Base-by-base conservation (phyloP, 2,113 vertebrate species). In the Phrynocephalus versicolor region DNA sequence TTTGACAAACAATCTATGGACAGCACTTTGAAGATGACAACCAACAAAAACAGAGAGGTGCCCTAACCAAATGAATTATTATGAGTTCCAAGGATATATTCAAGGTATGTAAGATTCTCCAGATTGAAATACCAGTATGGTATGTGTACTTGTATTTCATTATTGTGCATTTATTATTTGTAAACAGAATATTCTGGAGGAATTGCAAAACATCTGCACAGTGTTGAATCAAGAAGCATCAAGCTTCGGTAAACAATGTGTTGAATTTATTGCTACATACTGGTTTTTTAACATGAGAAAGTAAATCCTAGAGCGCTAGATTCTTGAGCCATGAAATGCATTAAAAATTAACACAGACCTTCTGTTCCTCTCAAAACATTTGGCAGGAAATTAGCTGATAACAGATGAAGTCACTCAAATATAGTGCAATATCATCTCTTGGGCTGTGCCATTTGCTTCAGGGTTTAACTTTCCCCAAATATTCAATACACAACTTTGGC, bases 221-320 rank as follows among this genome's bases (percentile, higher is more conserved):
- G 2, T 0, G 1, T 81, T 79, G 5, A 2, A 2, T 83, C 78
- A 15, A 9, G 13, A 81, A 87, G 84, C 90, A 87, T 65, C 85
- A 81, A 64, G 27, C 71, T 65, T 64, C 71, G 51, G 1, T 86
- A 87, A 7, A 81, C 88, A 92, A 84, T 57, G 25, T 74, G 73
- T 2, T 89, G 80, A 88, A 75, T 65, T 91, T 92, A 93, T 93
- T 94, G 92, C 94, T 92, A 86, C 86, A 91, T 90, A 86, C 76
- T 84, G 30, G 19, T 78, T 19, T 58, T 84, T 60, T 30, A 27
- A 27, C 6, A 83, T 30, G 13, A 27, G 70, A 60, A 64, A 33
- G 10, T 57, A 74, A 83, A 75, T 33, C 37, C 37, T 62, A 21
- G 58, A 74, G 37, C 10, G 35, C 18, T 67, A 10, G 33, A 18